phyloP scores from a whole-genome alignment of 2,888 invertebrate genomes.

The Protonemura montana region DNA sequence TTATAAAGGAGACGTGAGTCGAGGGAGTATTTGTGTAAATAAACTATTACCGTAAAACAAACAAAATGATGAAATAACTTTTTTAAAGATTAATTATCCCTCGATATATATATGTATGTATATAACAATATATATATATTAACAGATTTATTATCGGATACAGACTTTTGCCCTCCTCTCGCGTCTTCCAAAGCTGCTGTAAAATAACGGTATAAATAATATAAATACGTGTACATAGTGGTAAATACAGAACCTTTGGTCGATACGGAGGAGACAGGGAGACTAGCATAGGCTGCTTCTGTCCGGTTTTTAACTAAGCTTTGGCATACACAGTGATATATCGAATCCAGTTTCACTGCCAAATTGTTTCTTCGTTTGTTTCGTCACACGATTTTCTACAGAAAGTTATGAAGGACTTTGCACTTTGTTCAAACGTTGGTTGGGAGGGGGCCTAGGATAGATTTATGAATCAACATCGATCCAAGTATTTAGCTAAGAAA shows the following conservation, averaged over 20 bases:
- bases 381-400: conserved; percentile 33
- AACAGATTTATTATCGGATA: conserved; percentile 7
- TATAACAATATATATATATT: conserved; percentile 12
- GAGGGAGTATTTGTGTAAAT: conserved; percentile 29
- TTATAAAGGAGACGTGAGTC: conserved; percentile 1
- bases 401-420: conserved; percentile 50
- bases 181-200: conserved; percentile 16
- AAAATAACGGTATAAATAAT: conserved; percentile 26
- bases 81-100: neutral
- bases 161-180: conserved; percentile 9
- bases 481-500: conserved; percentile 68
- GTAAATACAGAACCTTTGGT: neutral
- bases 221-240: conserved; percentile 28
- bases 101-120: conserved; percentile 15
- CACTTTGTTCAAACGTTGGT: conserved; percentile 49
- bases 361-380: conserved; percentile 37
- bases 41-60: neutral
- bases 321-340: conserved; percentile 25
- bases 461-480: conserved; percentile 55
- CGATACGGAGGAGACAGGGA: neutral
- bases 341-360: conserved; percentile 45
- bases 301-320: conserved; percentile 14
- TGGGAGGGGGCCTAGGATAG: conserved; percentile 38
- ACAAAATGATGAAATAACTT: neutral
- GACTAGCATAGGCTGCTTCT: neutral